Evolutionary conservation across 2,888 invertebrate genomes (phyloP), one percentile per base, ranked within the genome.

Genomic region (Phoronis australis): DNA sequence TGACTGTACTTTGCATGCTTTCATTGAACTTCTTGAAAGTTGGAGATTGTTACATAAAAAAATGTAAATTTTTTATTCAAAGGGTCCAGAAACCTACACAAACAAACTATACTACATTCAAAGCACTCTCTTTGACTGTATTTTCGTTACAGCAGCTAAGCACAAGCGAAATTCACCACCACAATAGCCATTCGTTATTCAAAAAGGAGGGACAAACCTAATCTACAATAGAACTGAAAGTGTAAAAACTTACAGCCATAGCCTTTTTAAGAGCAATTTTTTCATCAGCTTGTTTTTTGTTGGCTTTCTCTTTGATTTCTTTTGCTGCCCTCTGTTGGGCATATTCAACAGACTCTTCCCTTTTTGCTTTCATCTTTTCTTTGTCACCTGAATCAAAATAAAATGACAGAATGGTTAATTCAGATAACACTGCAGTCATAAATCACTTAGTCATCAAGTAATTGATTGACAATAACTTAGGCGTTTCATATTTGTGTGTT

Each of bases 241-340:
- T 5, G 21, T 18, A 24, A 18, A 21, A 20, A 41, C 47, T 47
- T 50, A 83, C 72, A 58, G 79, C 76, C 57, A 85, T 83, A 68
- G 84, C 84, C 64, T 83, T 80, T 42, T 77, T 77, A 1, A 85
- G 80, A 4, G 83, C 82, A 58, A 82, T 81, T 57, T 67, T 67
- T 42, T 70, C 69, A 52, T 64, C 59, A 20, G 64, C 61, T 47
- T 67, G 55, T 37, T 72, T 73, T 44, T 58, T 58, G 44, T 70
- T 68, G 4, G 56, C 62, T 61, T 71, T 68, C 41, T 59, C 79
- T 68, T 84, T 82, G 4, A 74, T 66, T 52, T 81, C 77, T 53
- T 83, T 78, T 60, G 83, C 81, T 0, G 81, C 79, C 61, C 80
- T 72, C 59, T 80, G 75, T 52, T 84, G 68, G 9, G 59, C 52